Evolutionary conservation across 2,888 invertebrate genomes (phyloP).

Genomic region (Anoplius nigerrimus): DNA sequence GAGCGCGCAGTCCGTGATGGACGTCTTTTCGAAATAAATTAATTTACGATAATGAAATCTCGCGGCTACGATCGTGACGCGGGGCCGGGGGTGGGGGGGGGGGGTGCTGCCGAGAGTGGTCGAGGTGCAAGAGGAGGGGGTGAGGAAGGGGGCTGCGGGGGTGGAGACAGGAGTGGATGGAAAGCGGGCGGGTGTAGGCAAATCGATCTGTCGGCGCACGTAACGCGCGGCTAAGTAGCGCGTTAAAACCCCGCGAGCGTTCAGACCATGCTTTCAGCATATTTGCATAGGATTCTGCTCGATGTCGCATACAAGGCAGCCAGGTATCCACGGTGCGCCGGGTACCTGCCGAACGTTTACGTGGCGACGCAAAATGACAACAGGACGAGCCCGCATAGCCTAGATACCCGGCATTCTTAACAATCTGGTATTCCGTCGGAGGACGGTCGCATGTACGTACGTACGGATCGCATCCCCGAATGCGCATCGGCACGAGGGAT

Average conservation of each 20-base stretch:
- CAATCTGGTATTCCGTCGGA: slow-evolving; percentile 38
- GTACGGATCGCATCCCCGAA: slow-evolving; percentile 12
- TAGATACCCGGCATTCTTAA: slow-evolving; percentile 27
- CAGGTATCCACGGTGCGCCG: slow-evolving; percentile 23
- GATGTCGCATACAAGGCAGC: slow-evolving; percentile 27
- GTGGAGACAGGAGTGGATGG: slow-evolving; percentile 20
- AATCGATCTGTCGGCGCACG: slow-evolving; percentile 55
- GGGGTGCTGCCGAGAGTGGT: no score
- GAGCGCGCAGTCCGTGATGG: slow-evolving; percentile 17
- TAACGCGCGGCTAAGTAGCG: slow-evolving; percentile 55
- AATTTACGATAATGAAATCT: slow-evolving; percentile 52
- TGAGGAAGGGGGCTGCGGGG: slow-evolving; percentile 9
- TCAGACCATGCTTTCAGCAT: slow-evolving; percentile 53
- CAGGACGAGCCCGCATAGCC: slow-evolving; percentile 19
- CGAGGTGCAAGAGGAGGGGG: background rate
- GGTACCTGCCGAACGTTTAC: slow-evolving; percentile 29
- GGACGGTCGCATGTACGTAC: slow-evolving; percentile 16
- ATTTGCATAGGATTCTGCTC: slow-evolving; percentile 56
- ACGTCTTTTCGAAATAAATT: slow-evolving; percentile 34
- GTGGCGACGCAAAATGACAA: slow-evolving; percentile 31
- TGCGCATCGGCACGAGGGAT: background rate
- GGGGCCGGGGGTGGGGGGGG: background rate
- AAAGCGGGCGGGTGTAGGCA: slow-evolving; percentile 36
- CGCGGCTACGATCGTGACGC: slow-evolving; percentile 24
- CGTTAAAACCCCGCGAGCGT: slow-evolving; percentile 55